A percentile compares a stretch with the other conserved stretches of the same genome.
These are phyloP conservation scores for Hippolais icterina DNA, from an alignment of 2,113 vertebrate species.

Conservation along the genomic window DNA sequence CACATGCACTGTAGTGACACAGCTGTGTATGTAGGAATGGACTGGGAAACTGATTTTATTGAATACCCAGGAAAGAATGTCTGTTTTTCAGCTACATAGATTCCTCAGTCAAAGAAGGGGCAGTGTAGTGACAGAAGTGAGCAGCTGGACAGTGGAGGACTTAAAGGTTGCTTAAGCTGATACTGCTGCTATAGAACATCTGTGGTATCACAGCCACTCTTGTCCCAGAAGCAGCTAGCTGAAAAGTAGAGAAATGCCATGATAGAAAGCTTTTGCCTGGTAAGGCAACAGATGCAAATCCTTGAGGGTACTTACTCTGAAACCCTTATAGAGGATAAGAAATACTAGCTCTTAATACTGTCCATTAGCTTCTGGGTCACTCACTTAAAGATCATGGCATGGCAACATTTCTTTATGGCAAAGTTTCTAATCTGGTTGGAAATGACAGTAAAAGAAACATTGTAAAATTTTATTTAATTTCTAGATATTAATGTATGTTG, in stretches of 20 bases:
- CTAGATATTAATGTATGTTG: neutral
- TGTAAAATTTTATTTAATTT: constrained; percentile 30
- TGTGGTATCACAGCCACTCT: neutral
- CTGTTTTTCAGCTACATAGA: neutral
- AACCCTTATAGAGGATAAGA: neutral
- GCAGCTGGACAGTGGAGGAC: neutral
- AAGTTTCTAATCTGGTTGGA: neutral
- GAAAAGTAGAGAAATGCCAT: neutral
- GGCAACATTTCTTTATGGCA: constrained; percentile 20
- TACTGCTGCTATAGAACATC: neutral
- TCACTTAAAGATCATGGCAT: neutral
- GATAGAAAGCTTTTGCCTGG: neutral
- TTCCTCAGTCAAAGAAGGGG: neutral
- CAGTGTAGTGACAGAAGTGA: neutral
- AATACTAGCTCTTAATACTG: neutral
- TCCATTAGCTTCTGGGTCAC: neutral
- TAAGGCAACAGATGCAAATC: neutral
- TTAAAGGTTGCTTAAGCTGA: neutral
- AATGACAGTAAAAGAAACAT: constrained; percentile 20
- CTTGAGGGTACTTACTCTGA: neutral
- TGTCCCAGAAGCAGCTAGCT: neutral
- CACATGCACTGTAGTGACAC: neutral
- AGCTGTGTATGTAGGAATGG: neutral
- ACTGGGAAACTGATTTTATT: neutral
- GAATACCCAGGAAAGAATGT: neutral